Percentiles rank a stretch among this genome's conserved stretches.
phyloP scores from a whole-genome alignment of 2,113 vertebrate genomes.

The rabbit (Oryctolagus cuniculus) region DNA sequence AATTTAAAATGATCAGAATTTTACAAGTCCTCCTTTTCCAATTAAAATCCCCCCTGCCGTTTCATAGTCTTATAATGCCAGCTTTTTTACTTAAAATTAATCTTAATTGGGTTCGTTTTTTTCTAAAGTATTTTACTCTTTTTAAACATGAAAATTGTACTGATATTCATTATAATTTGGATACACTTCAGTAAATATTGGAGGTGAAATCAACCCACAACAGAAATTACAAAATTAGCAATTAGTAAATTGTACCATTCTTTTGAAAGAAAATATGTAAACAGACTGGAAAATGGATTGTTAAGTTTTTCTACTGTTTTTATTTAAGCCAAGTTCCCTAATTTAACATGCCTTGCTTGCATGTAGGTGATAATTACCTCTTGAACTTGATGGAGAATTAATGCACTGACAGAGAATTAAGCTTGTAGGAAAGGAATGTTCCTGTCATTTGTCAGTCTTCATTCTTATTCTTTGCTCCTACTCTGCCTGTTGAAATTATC shows the following conservation, averaged over 20 bases:
- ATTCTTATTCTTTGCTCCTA: slow-evolving; percentile 29
- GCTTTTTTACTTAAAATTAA: slow-evolving; percentile 64
- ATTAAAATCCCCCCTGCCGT: slow-evolving; percentile 59
- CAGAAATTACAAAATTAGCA: slow-evolving; percentile 66
- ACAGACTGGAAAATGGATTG: slow-evolving; percentile 13
- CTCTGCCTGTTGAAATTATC: slow-evolving; percentile 22
- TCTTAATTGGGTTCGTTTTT: slow-evolving; percentile 66
- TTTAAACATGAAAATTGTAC: slow-evolving; percentile 48
- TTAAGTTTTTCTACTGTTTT: slow-evolving; percentile 20
- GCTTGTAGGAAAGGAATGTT: neutral
- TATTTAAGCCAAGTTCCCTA: neutral
- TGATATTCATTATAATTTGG: slow-evolving; percentile 58
- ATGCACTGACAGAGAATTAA: neutral
- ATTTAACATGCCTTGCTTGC: slow-evolving; percentile 18
- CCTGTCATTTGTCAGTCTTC: neutral
- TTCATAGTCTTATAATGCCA: slow-evolving; percentile 6
- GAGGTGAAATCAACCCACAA: slow-evolving; percentile 60
- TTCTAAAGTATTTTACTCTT: slow-evolving; percentile 56
- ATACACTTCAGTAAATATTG: slow-evolving; percentile 70
- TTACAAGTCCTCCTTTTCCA: neutral
- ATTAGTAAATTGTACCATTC: slow-evolving; percentile 67
- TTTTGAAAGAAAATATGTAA: slow-evolving; percentile 66
- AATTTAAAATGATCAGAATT: neutral
- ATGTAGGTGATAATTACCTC: slow-evolving; percentile 32
- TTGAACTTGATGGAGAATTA: slow-evolving; percentile 4